phyloP scores from a whole-genome alignment of 2,888 invertebrate genomes.

The Metopia argyrocephala region DNA sequence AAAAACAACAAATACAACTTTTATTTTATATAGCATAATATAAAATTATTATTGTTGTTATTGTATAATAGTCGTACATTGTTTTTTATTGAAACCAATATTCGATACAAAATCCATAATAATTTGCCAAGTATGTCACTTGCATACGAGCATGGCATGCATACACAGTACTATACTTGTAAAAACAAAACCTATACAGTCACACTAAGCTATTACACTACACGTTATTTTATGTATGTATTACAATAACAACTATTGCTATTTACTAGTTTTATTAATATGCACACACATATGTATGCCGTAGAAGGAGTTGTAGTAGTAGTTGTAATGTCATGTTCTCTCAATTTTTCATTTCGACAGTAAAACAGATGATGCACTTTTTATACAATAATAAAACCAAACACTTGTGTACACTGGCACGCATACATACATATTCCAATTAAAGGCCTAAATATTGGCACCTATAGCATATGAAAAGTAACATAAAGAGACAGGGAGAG shows the following conservation, averaged over 20 bases:
- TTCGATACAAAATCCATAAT: conserved; percentile 29
- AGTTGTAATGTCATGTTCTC: conserved; percentile 14
- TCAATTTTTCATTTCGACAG: conserved; percentile 7
- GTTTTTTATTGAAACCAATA: conserved; percentile 23
- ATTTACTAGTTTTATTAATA: too few species aligned
- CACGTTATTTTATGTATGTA: too few species aligned
- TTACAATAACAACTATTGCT: too few species aligned
- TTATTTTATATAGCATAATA: conserved; percentile 53
- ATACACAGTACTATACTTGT: not conserved
- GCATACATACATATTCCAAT: not conserved
- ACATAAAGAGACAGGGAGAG: too few species aligned
- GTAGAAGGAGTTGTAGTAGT: not conserved
- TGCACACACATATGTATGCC: too few species aligned
- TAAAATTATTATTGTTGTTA: too few species aligned
- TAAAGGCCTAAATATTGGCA: too few species aligned
- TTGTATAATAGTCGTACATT: too few species aligned
- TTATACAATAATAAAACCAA: not conserved
- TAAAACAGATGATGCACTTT: conserved; percentile 54
- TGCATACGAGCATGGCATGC: not conserved
- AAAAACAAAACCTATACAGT: too few species aligned
- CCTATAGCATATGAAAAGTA: not conserved
- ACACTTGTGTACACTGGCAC: not conserved
- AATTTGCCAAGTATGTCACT: conserved; percentile 48
- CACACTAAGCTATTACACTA: too few species aligned
- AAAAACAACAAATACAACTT: conserved; percentile 19